Conservation (phyloP, 2,113 vertebrate genomes). For the Craseonycteris thonglongyai region DNA sequence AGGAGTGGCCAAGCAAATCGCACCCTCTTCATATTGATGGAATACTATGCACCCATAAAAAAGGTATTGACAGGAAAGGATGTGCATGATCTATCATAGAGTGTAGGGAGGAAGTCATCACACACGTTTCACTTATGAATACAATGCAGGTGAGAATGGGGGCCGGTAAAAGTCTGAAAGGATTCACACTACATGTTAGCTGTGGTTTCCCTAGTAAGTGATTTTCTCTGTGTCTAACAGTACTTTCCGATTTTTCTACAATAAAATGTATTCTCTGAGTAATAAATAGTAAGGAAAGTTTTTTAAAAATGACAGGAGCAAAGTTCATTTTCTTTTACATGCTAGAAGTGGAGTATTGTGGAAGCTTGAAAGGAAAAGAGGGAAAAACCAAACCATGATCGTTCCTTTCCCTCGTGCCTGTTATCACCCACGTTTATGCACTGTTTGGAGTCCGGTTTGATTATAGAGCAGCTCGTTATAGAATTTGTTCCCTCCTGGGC, state of each 20-base stretch:
- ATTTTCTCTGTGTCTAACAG: background rate
- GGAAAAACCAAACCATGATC: background rate
- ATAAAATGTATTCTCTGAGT: background rate
- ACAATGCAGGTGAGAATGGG: rapidly evolving
- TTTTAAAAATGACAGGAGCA: background rate
- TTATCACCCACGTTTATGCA: background rate
- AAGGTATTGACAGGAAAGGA: rapidly evolving
- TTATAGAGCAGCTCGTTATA: rapidly evolving
- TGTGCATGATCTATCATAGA: rapidly evolving
- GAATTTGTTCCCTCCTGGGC: background rate
- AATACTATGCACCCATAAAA: rapidly evolving
- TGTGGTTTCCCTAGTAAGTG: background rate
- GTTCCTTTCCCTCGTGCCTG: rapidly evolving
- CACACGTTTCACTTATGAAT: rapidly evolving
- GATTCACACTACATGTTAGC: rapidly evolving
- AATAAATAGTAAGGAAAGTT: background rate
- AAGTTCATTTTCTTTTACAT: background rate
- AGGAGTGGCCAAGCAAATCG: background rate
- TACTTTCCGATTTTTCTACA: background rate
- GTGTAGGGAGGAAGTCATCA: background rate
- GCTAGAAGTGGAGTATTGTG: background rate
- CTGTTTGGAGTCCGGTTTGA: too few relatives aligned
- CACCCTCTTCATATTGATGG: rapidly evolving
- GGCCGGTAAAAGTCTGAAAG: background rate
- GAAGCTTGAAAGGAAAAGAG: background rate